A percentile compares a stretch with the other conserved stretches of the same genome.
Conservation (phyloP, 2,113 vertebrate species). For the Pagrus major region DNA sequence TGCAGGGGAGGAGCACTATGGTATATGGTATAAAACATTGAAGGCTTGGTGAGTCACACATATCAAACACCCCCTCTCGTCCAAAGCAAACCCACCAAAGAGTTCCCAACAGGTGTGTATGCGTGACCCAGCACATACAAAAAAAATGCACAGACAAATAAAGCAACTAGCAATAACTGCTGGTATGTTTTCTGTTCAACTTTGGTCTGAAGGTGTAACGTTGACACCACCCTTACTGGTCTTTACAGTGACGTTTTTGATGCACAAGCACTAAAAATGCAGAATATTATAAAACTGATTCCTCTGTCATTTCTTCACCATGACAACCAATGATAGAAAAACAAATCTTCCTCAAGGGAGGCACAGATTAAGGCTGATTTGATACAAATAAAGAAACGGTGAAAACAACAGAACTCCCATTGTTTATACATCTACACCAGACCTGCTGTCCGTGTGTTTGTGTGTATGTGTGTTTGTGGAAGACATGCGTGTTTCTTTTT, state of each 20-base stretch:
- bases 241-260: neutral
- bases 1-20: conserved; percentile 34
- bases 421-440: neutral
- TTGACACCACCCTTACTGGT: neutral
- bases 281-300: conserved; percentile 19
- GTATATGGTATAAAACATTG: conserved; percentile 44
- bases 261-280: conserved; percentile 23
- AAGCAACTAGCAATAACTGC: neutral
- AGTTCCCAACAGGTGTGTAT: conserved; percentile 21
- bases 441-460: neutral
- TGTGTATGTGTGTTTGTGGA: neutral
- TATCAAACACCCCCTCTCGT: conserved; percentile 37
- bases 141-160: neutral
- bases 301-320: conserved; percentile 54
- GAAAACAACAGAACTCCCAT: neutral
- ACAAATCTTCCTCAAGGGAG: conserved; percentile 28
- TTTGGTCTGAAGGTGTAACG: neutral
- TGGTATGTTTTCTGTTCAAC: neutral
- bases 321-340: conserved; percentile 64
- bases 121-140: neutral
- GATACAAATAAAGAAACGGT: conserved; percentile 10
- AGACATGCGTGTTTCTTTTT: neutral
- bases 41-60: conserved; percentile 54
- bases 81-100: conserved; percentile 32
- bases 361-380: conserved; percentile 12